Percentiles rank a stretch among this genome's conserved stretches.
These are phyloP conservation scores for Ptyas mucosa DNA, from an alignment of 2,113 vertebrate genomes.

Conservation along the genomic window DNA sequence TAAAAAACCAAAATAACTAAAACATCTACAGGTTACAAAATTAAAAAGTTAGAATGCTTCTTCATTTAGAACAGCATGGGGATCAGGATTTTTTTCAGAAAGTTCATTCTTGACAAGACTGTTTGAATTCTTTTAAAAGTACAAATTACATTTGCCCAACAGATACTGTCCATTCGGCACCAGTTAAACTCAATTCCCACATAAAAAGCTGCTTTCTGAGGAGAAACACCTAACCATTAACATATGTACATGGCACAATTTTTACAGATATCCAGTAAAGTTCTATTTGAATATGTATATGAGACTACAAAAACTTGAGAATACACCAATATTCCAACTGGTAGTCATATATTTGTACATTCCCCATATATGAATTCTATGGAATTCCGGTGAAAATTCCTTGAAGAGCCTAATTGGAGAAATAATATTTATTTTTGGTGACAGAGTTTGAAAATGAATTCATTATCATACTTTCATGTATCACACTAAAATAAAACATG, in stretches of 20 bases:
- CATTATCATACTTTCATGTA: background rate
- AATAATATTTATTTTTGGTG: background rate
- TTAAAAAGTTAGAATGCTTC: constrained; percentile 24
- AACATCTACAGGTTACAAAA: background rate
- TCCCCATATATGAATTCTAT: too few species aligned
- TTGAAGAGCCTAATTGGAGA: background rate
- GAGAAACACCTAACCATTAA: too few species aligned
- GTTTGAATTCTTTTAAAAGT: constrained; percentile 33
- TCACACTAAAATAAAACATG: background rate
- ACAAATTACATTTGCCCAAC: constrained; percentile 17
- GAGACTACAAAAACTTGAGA: background rate
- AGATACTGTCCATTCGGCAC: constrained; percentile 44
- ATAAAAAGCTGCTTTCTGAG: constrained; percentile 27
- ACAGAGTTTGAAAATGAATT: background rate
- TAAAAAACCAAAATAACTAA: background rate
- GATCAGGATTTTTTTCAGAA: constrained; percentile 40
- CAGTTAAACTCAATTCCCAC: constrained; percentile 45
- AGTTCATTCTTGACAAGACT: constrained; percentile 30
- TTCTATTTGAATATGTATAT: background rate
- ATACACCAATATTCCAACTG: background rate
- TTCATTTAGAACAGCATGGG: constrained; percentile 16
- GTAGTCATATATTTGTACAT: background rate
- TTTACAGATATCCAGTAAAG: background rate
- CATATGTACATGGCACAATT: background rate
- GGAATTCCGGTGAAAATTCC: background rate